Base-by-base conservation (phyloP, 2,888 invertebrate species). In the Diaprepes abbreviatus region DNA sequence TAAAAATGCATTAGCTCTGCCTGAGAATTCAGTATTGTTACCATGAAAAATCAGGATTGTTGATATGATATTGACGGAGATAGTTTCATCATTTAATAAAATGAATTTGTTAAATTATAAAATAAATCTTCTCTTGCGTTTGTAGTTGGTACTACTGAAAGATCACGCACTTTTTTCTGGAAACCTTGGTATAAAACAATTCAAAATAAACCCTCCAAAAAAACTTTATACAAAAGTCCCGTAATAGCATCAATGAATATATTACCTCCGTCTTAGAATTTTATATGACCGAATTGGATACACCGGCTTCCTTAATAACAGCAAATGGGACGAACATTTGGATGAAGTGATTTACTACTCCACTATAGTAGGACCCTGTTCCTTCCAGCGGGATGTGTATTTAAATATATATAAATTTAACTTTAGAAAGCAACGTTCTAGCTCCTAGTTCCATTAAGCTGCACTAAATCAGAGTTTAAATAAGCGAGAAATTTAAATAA, bases 371-470 rank as follows among this genome's bases (percentile, higher is more conserved):
- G 52, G 36, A 40, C 52, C 50, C 55, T 59, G 66, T 67, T 63
- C 63, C 66, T 66, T 70, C 48, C 58, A 48, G 45, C 12, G 48
- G 62, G 52, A 67, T 64, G 43, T 63, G 64, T 71, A 71, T 71
- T 71, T 71, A 71, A 67, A 71, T 71, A 71, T 66, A 71, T 60
- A 67, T 71, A 71, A 69, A 69, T 69, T 69, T 54, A 58, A 64
- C 64, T 64, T 59, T 64, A 57, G 48, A 63, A 63, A 35, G 57
- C 68, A 38, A 21, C 33, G 31, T 43, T 64, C 54, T 38, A 57
- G 58, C 36, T 16, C 69, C 58, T 50, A 58, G 19, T 58, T 64
- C 69, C 68, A 68, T 68, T 68, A 68, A 68, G 38, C 38, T 31
- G 24, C 57, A 48, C 45, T 48, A 50, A 24, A 52, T 60, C 14